phyloP scores from a whole-genome alignment of 2,888 invertebrate genomes.

The Acleris literana region DNA sequence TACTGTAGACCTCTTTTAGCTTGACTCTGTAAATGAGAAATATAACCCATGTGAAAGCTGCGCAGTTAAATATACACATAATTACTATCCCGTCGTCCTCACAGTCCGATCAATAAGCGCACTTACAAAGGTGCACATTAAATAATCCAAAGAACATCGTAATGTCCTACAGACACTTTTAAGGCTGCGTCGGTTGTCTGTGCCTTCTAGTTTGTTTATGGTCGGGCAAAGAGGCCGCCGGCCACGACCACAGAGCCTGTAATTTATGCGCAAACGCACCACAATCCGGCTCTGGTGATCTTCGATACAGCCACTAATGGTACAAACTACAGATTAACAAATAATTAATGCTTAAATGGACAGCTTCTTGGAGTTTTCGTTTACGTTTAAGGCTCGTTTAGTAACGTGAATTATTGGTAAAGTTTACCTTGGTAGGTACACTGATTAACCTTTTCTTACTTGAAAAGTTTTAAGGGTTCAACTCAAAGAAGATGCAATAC shows the following conservation, averaged over 20 bases:
- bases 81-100: neutral
- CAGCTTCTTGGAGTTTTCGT: neutral
- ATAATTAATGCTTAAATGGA: constrained; percentile 27
- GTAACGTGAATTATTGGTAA: neutral
- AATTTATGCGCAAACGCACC: constrained; percentile 43
- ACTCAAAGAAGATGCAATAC: no score
- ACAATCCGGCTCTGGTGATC: constrained; percentile 40
- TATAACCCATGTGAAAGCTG: neutral
- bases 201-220: constrained; percentile 39
- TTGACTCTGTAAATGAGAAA: no score
- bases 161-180: constrained; percentile 23
- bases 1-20: no score
- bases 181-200: constrained; percentile 24
- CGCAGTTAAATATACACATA: constrained; percentile 2
- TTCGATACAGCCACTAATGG: constrained; percentile 39
- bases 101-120: constrained; percentile 19
- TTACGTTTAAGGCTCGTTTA: neutral
- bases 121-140: constrained; percentile 30
- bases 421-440: no score
- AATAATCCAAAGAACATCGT: constrained; percentile 26
- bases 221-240: constrained; percentile 40
- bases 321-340: constrained; percentile 22
- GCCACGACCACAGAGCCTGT: constrained; percentile 23
- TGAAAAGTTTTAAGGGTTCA: no score
- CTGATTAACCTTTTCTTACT: no score